Evolutionary conservation across 2,113 vertebrate species (phyloP), one percentile per base, ranked within the genome.

Genomic region (Chamaea fasciata): DNA sequence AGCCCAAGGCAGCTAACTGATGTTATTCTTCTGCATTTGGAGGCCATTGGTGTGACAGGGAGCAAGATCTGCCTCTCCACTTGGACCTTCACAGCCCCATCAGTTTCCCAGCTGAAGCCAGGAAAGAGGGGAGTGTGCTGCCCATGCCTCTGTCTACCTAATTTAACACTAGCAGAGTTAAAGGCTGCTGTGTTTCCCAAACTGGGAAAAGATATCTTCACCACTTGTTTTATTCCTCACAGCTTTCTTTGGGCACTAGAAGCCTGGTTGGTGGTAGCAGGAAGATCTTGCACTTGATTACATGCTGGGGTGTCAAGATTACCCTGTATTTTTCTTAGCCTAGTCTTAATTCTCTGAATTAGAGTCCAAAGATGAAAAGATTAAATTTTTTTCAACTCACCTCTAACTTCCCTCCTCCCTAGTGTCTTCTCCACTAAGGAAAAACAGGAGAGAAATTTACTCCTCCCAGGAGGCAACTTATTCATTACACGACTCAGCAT

Each of bases 371-470:
- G 15, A 67, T 75, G 28, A 75, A 78, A 87, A 83, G 26, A 78
- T 59, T 55, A 27, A 0, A 7, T 60, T n/a, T 63, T 71, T 79
- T 53, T 73, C 41, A 62, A 22, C 17, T 80, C 69, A 59, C 24
- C 7, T 67, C 47, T 93, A 90, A 10, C 12, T 57, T 79, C 27
- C 35, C 85, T 73, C 33, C 42, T 95, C 53, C 37, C 26, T 26
- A 42, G 57, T 89, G 82, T 63, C 82, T 92, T 84, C 59, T 42
- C 50, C 74, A 67, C 59, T 63, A 85, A 69, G 82, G n/a, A 79
- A 91, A 92, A 87, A 42, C 49, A 91, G 41, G 81, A 88, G 37
- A 50, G 31, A 94, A 85, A 85, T 83, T 73, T 89, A 91, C 21
- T 46, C n/a, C 71, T 92, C 84, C 75, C 78, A 63, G 47, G 64